Base-by-base conservation (phyloP, 1,140 invertebrate genomes). In the Papilio aristodemus region DNA sequence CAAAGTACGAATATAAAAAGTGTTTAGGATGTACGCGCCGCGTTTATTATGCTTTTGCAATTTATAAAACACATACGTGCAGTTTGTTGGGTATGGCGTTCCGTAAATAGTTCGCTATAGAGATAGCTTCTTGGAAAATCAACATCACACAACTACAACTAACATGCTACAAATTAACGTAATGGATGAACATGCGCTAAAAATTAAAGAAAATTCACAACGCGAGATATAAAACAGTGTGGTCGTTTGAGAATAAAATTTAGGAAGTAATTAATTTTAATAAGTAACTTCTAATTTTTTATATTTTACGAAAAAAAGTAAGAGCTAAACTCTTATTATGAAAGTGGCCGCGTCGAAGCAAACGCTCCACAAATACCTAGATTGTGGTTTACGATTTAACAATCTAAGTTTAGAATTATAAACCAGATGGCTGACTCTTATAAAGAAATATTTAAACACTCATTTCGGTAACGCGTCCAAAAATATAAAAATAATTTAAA, bases 361-460 rank as follows among this genome's bases (percentile, higher is more conserved):
- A 79, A 68, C 57, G 75, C 68, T 81, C 80, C 75, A 81, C 78
- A 80, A 83, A 86, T 81, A 87, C 77, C 80, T 81, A 84, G 80
- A 83, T 77, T 80, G 78, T 80, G 82, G 85, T 91, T 91, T 89
- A 91, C 87, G 85, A 86, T 89, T 89, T 86, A 84, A 89, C 84
- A 89, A 84, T 87, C 89, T 91, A 91, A 91, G 85, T 91, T 91
- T 91, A 91, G 89, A 89, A 88, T 85, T 82, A 87, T 84, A 88
- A 87, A 87, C 89, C 89, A 91, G 89, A 91, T 91, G 89, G 86
- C 89, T 83, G 74, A 81, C 84, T 83, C 81, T 86, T 83, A 79
- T 50, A 81, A 84, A 83, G 75, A 84, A 85, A 83, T 85, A 86
- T 86, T 85, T 75, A 64, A 79, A 85, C 73, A 80, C 68, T 76